Evolutionary conservation across 2,113 vertebrate genomes (phyloP), one percentile per base, ranked within the genome.

Genomic region (Cyanistes caeruleus): DNA sequence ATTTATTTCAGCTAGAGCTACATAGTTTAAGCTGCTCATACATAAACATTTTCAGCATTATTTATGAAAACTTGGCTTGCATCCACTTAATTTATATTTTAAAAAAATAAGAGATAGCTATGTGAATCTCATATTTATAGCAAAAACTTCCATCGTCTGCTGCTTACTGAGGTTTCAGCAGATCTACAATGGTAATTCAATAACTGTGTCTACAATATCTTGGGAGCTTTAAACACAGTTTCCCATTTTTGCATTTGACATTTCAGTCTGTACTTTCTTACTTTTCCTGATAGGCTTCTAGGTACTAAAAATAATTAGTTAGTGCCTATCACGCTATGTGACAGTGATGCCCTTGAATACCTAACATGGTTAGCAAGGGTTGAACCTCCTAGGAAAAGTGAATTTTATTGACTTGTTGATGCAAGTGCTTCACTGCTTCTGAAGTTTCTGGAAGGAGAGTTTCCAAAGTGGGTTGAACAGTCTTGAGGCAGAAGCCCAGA

Each of bases 31-130:
- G 70, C 87, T 83, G 56, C 81, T 97, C 97, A 97, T 95, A 95
- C 91, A 97, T 97, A 97, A 97, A 94, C 90, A 94, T 97, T 94
- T 94, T 93, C 11, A 35, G 86, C 90, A 90, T 96, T 96, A 97
- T 97, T 97, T 97, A 90, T 92, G 90, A 94, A 96, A 93, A 87
- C 79, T 75, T 93, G 93, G 84, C 89, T 76, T 87, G 31, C 58
- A 89, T 89, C 81, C 70, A 88, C 82, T 93, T 92, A 93, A 94
- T 92, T 96, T 96, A 63, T 94, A 77, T 79, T 89, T 91, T 53
- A 95, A 78, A 94, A 39, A 91, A 94, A 89, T 68, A 89, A 79
- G 73, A 92, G 69, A 78, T 68, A 94, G 77, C 77, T 84, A 80
- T 94, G 51, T 56, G 84, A 86, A 67, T 82, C 64, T 70, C 78